A percentile compares a stretch with the other conserved stretches of the same genome.
Conservation (phyloP, 2,113 vertebrate genomes). For the Dromas ardeola region DNA sequence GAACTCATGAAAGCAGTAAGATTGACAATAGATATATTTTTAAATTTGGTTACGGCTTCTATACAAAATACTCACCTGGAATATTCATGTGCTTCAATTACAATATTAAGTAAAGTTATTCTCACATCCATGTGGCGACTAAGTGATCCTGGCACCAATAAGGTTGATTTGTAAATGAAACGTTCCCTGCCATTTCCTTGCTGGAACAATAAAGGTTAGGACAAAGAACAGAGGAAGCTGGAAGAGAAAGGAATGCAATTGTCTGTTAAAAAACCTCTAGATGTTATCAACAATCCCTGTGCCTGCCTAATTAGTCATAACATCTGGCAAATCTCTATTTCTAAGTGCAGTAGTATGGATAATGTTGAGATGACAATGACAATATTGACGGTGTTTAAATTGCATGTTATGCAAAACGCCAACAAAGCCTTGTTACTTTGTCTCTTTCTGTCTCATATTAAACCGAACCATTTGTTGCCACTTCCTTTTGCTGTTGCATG, state of each 20-base stretch:
- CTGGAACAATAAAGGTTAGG: background rate
- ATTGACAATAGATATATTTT: background rate
- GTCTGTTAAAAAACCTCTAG: background rate
- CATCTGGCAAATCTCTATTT: conserved; percentile 16
- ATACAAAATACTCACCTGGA: background rate
- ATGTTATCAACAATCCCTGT: background rate
- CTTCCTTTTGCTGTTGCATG: background rate
- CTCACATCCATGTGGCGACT: background rate
- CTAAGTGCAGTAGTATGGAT: background rate
- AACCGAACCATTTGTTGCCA: background rate
- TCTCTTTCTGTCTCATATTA: background rate
- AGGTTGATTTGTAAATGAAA: background rate
- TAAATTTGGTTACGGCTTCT: background rate
- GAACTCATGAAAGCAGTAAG: background rate
- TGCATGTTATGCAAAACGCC: background rate
- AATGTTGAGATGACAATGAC: background rate
- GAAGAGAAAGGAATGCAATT: background rate
- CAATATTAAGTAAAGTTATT: background rate
- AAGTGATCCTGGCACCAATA: background rate
- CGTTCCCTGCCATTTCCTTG: background rate
- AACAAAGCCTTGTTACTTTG: background rate
- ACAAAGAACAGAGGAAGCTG: background rate
- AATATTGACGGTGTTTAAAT: background rate
- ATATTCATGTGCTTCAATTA: background rate
- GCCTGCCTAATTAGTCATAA: background rate